phyloP scores from a whole-genome alignment of 2,888 invertebrate genomes.

The Limnephilus auricula region DNA sequence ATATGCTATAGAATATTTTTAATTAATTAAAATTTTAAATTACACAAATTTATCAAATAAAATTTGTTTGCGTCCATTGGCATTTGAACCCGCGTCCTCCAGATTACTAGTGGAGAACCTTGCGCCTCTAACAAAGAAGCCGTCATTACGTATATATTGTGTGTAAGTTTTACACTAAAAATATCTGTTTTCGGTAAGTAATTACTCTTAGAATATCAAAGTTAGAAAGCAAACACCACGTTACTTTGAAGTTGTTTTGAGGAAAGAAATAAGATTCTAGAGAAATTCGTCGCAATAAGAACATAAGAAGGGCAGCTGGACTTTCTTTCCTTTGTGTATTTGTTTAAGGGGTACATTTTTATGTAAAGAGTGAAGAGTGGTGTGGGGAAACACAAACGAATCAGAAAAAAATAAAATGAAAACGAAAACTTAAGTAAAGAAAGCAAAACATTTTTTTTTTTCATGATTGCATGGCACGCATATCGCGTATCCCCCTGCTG shows the following conservation, averaged over 20 bases:
- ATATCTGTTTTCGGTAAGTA: not conserved
- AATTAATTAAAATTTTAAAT: too few relatives aligned
- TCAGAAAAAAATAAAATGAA: not conserved
- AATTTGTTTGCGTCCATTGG: too few relatives aligned
- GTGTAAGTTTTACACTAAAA: not conserved
- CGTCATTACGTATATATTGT: too few relatives aligned
- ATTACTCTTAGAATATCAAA: not conserved
- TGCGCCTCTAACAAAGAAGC: too few relatives aligned
- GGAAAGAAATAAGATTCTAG: not conserved
- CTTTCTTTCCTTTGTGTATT: slow-evolving; percentile 20
- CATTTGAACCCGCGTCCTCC: too few relatives aligned
- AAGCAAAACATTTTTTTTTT: not conserved
- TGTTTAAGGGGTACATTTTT: not conserved
- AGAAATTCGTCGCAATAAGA: slow-evolving; percentile 34
- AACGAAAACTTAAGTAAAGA: not conserved
- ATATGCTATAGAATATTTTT: too few relatives aligned
- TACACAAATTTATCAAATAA: too few relatives aligned
- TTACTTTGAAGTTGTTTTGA: not conserved
- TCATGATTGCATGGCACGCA: not conserved
- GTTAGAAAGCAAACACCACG: not conserved
- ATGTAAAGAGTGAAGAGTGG: slow-evolving; percentile 28
- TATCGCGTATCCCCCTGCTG: not conserved
- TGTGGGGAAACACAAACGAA: not conserved
- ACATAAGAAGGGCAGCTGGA: not conserved
- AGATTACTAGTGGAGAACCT: too few relatives aligned